Percentiles rank a stretch among this genome's conserved stretches.
Evolutionary conservation across 2,797 vertebrate species (phyloP).

Genomic region (Paratrypauchen microcephalus): DNA sequence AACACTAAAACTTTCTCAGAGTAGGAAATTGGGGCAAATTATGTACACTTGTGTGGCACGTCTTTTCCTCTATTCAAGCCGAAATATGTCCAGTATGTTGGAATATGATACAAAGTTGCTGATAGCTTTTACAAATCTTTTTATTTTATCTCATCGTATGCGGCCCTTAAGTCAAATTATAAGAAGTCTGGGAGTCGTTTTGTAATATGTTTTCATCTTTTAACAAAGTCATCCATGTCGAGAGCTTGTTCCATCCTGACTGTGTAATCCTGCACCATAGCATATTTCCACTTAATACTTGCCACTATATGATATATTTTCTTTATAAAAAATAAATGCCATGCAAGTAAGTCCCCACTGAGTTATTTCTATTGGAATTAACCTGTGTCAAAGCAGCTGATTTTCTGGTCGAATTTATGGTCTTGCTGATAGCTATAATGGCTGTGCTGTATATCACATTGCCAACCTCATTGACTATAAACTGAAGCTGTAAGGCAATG

Average conservation of each 20-base stretch:
- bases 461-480: slow-evolving; percentile 55
- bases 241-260: slow-evolving; percentile 59
- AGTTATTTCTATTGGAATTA: slow-evolving; percentile 51
- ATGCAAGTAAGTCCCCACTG: slow-evolving; percentile 50
- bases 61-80: slow-evolving; percentile 55
- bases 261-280: slow-evolving; percentile 56
- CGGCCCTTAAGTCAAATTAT: slow-evolving; percentile 30
- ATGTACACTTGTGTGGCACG: slow-evolving; percentile 55
- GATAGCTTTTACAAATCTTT: slow-evolving; percentile 44
- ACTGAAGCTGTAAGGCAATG: slow-evolving; percentile 32
- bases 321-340: slow-evolving; percentile 37
- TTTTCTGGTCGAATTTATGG: slow-evolving; percentile 62
- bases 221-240: slow-evolving; percentile 50
- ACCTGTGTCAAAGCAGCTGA: slow-evolving; percentile 47
- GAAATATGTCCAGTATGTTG: slow-evolving; percentile 49
- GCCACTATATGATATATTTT: slow-evolving; percentile 40
- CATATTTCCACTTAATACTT: slow-evolving; percentile 45
- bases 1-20: slow-evolving; percentile 32
- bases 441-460: slow-evolving; percentile 63
- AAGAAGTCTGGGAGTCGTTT: slow-evolving; percentile 67
- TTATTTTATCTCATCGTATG: slow-evolving; percentile 45
- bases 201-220: slow-evolving; percentile 40
- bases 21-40: slow-evolving; percentile 62
- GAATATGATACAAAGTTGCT: slow-evolving; percentile 60
- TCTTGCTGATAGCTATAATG: slow-evolving; percentile 56